Evolutionary conservation across 2,888 invertebrate genomes (phyloP).

Genomic region (Caenorhabditis japonica): DNA sequence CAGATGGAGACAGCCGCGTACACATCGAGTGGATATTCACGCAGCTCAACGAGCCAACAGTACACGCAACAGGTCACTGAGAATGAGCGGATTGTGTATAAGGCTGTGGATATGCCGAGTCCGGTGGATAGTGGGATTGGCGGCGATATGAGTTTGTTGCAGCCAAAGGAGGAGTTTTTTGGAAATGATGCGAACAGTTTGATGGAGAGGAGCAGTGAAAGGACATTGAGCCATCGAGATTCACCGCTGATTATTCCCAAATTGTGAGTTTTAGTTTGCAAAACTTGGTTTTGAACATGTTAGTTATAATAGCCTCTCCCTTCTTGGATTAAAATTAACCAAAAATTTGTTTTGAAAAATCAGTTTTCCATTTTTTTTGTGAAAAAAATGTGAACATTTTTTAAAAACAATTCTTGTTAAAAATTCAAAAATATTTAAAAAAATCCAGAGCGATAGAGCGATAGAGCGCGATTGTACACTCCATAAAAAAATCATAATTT

Average conservation of each 20-base stretch:
- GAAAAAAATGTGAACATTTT: too few relatives aligned
- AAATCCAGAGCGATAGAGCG: too few relatives aligned
- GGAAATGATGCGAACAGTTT: constrained; percentile 21
- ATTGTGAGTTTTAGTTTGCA: constrained; percentile 85
- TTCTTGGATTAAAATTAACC: too few relatives aligned
- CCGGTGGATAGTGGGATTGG: constrained; percentile 87
- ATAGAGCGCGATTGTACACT: too few relatives aligned
- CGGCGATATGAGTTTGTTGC: constrained; percentile 70
- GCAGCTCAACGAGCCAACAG: constrained; percentile 33
- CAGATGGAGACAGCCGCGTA: constrained; percentile 49
- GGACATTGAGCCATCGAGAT: constrained; percentile 69
- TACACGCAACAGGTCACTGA: constrained; percentile 39
- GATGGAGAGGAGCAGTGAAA: constrained; percentile 62
- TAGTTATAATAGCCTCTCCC: too few relatives aligned
- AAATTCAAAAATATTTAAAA: too few relatives aligned
- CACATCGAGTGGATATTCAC: constrained; percentile 24
- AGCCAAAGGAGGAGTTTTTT: constrained; percentile 66
- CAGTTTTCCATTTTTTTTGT: too few relatives aligned
- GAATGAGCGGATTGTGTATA: constrained; percentile 52
- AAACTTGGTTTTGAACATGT: too few relatives aligned
- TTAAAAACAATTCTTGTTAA: too few relatives aligned
- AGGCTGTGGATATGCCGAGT: constrained; percentile 86
- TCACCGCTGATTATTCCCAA: constrained; percentile 89
- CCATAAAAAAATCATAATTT: too few relatives aligned
- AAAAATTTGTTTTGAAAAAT: too few relatives aligned